Evolutionary conservation across 2,888 invertebrate species (phyloP).

Genomic region (Polia nebulosa): DNA sequence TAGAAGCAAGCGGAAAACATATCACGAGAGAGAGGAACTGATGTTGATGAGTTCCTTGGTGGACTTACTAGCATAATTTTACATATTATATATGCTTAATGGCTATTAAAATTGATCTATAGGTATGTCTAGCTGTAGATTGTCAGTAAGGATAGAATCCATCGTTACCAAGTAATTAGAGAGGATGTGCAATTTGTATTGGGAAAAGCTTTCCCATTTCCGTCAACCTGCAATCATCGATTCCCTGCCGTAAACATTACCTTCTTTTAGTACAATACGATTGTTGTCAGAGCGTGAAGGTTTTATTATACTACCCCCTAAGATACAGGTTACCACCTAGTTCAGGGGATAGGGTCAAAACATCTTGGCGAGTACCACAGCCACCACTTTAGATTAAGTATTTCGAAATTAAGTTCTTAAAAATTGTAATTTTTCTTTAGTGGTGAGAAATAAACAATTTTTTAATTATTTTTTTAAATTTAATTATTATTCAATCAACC

Average conservation of each 20-base stretch:
- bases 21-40: conserved; percentile 37
- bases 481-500: neutral
- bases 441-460: too few relatives aligned
- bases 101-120: conserved; percentile 1
- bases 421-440: too few relatives aligned
- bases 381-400: too few relatives aligned
- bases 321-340: too few relatives aligned
- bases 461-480: too few relatives aligned
- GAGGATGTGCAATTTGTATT: neutral
- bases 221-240: neutral
- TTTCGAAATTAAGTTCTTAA: too few relatives aligned
- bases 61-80: conserved; percentile 22
- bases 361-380: too few relatives aligned
- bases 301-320: too few relatives aligned
- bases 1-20: conserved; percentile 43
- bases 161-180: neutral
- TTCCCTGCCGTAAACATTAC: neutral
- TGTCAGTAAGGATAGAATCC: neutral
- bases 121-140: neutral
- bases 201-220: neutral
- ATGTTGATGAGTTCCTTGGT: conserved; percentile 49
- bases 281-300: neutral
- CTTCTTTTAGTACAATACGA: neutral
- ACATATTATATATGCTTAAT: conserved; percentile 16
- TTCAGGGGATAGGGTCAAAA: too few relatives aligned